Percentiles rank a stretch among this genome's conserved stretches.
These are phyloP conservation scores for Atherinomorus stipes DNA, from an alignment of 2,113 vertebrate species.

Conservation along the genomic window DNA sequence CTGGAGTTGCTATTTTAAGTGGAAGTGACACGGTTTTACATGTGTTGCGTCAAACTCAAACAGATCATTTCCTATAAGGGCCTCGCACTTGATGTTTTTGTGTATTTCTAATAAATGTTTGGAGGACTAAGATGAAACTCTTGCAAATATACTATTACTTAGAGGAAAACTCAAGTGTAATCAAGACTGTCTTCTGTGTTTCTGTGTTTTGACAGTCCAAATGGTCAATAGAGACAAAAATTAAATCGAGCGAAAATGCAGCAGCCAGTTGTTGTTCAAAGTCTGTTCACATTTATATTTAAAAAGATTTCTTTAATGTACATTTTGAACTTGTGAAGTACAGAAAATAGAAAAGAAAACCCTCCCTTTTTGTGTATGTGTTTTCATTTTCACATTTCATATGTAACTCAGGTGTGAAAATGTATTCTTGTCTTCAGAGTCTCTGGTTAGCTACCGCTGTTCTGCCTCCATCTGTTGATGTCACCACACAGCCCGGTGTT, in stretches of 20 bases:
- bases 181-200: neutral
- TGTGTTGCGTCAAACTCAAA: neutral
- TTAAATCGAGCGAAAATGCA: neutral
- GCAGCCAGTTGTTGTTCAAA: neutral
- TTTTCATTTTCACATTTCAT: too few species aligned
- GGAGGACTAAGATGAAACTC: neutral
- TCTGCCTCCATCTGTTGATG: too few species aligned
- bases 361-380: too few species aligned
- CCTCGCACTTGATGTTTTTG: neutral
- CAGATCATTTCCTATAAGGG: neutral
- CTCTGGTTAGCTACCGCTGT: too few species aligned
- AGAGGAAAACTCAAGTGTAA: neutral
- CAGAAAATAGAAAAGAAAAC: too few species aligned
- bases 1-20: slow-evolving; percentile 2
- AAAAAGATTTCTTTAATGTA: too few species aligned
- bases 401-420: too few species aligned
- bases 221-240: neutral
- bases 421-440: too few species aligned
- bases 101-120: neutral
- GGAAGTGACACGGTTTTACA: slow-evolving; percentile 1
- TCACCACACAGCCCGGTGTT: too few species aligned
- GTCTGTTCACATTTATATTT: too few species aligned
- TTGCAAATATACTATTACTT: neutral
- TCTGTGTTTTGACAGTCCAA: neutral
- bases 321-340: too few species aligned